Conservation (phyloP, 1,140 invertebrate species). For the Leptonema lineaticorne region DNA sequence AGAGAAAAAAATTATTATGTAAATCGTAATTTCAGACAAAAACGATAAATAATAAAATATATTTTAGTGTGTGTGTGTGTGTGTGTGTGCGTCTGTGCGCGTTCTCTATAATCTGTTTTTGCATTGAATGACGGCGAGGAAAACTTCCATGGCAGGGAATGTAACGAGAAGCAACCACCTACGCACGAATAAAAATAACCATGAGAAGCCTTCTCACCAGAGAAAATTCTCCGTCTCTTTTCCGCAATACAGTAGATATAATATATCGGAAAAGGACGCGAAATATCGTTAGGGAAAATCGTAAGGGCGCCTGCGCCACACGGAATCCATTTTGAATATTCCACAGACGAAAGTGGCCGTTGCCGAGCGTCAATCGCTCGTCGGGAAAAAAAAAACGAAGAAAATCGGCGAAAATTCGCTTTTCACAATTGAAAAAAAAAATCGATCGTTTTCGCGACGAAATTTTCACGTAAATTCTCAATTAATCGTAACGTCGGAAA, state of each 20-base stretch:
- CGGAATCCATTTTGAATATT: conserved; percentile 24
- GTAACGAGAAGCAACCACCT: conserved; percentile 7
- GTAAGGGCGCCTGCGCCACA: neutral
- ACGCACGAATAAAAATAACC: conserved; percentile 26
- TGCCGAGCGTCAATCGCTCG: neutral
- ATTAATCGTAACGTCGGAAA: neutral
- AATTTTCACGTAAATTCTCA: neutral
- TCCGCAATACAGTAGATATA: neutral
- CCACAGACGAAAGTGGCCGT: neutral
- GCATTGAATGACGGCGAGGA: conserved; percentile 16
- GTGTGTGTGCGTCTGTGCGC: no score
- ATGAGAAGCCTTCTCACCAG: neutral
- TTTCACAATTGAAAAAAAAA: neutral
- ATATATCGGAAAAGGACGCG: neutral
- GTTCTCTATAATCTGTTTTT: neutral
- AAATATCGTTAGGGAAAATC: neutral
- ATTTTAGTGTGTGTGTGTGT: no score
- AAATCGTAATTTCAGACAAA: no score
- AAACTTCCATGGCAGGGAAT: conserved; percentile 1
- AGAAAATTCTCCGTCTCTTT: neutral
- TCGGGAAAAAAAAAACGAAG: no score
- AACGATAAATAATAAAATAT: no score
- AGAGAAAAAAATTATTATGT: no score
- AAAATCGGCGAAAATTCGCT: no score
- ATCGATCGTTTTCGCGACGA: neutral